These are phyloP conservation scores for Drosophila tanythrix DNA, from an alignment of 2,888 invertebrate genomes.

Conservation along the genomic window DNA sequence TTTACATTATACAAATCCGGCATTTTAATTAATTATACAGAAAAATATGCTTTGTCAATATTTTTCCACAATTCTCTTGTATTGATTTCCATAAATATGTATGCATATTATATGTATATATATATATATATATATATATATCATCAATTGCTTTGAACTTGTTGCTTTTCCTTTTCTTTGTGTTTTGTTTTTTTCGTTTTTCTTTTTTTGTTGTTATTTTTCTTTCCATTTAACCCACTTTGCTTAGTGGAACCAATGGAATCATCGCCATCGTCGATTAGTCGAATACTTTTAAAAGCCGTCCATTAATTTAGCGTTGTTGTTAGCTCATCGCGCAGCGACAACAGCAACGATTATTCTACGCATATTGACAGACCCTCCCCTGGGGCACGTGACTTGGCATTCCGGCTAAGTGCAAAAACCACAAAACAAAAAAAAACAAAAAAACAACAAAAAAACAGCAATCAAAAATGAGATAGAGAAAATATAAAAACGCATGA, in stretches of 20 bases:
- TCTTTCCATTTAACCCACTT: slow-evolving; percentile 59
- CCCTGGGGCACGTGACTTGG: slow-evolving; percentile 71
- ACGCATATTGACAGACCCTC: slow-evolving; percentile 36
- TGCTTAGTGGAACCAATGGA: slow-evolving; percentile 48
- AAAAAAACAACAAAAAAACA: slow-evolving; percentile 12
- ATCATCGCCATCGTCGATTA: slow-evolving; percentile 49
- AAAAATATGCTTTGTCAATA: background rate
- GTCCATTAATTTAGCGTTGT: slow-evolving; percentile 50
- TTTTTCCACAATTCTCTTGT: background rate
- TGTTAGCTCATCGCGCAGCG: slow-evolving; percentile 59
- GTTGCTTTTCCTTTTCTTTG: slow-evolving; percentile 12
- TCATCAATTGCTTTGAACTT: no score
- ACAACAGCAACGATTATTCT: slow-evolving; percentile 8
- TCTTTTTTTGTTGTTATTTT: background rate
- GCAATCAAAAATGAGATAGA: background rate
- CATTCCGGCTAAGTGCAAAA: slow-evolving; percentile 50
- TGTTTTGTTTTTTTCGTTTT: background rate
- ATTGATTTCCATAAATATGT: background rate
- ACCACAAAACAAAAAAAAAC: background rate
- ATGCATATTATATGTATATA: no score
- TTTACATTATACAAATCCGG: background rate
- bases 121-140: no score
- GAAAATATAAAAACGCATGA: background rate
- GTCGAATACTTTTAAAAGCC: slow-evolving; percentile 48
- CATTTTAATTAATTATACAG: background rate